Conservation (phyloP, 2,888 invertebrate species). For the Petrolisthes manimaculis region DNA sequence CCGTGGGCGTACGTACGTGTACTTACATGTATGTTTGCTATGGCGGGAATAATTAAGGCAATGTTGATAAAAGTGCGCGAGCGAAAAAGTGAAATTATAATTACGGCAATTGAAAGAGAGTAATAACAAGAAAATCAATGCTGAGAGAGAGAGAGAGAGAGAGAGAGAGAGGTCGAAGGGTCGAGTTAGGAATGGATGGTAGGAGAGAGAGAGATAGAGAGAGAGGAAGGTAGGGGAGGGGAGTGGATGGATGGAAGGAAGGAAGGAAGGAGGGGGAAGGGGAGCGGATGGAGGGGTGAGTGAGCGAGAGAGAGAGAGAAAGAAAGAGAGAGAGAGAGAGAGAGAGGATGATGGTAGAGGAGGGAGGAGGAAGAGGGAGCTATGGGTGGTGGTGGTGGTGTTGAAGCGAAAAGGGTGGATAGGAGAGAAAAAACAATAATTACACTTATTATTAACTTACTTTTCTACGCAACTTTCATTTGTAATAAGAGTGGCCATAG, state of each 20-base stretch:
- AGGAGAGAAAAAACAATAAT: neutral
- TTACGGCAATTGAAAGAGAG: neutral
- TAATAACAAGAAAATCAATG: conserved; percentile 14
- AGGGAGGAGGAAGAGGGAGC: conserved; percentile 13
- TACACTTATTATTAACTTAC: neutral
- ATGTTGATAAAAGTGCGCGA: neutral
- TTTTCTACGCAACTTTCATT: neutral
- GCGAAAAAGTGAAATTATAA: neutral
- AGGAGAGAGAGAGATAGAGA: conserved; percentile 1
- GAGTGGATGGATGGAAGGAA: conserved; percentile 1
- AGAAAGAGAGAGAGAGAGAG: neutral
- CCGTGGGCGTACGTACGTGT: no score
- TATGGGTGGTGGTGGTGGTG: neutral
- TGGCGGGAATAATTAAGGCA: neutral
- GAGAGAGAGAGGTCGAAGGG: conserved; percentile 4
- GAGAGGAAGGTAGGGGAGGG: conserved; percentile 17
- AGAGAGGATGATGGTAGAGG: neutral
- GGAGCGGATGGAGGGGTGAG: conserved; percentile 12
- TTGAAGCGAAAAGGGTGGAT: neutral
- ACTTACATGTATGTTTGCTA: no score
- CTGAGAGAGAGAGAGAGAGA: conserved; percentile 37
- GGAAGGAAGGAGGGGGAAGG: conserved; percentile 5
- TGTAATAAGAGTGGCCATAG: neutral
- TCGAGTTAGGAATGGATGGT: neutral
- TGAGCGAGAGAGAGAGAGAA: neutral